Evolutionary conservation across 2,113 vertebrate species (phyloP).

Genomic region (Entomyzon cyanotis): DNA sequence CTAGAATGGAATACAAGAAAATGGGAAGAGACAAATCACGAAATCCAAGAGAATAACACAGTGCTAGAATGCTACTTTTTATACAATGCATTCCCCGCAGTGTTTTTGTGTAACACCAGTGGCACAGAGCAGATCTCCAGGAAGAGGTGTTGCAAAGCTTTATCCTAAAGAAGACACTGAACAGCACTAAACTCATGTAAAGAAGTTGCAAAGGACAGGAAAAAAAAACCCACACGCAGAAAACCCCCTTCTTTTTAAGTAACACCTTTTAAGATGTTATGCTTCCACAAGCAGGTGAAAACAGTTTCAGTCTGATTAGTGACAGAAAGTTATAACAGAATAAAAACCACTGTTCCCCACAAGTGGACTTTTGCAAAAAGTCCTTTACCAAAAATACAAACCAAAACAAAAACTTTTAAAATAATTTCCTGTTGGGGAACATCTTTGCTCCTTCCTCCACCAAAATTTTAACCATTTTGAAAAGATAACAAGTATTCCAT

Average conservation of each 20-base stretch:
- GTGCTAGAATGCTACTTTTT: not conserved
- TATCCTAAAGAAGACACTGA: not conserved
- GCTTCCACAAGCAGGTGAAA: not conserved
- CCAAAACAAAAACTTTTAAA: not conserved
- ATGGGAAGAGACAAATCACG: not conserved
- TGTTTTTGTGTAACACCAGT: not conserved
- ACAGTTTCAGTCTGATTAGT: conserved; percentile 16
- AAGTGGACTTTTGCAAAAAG: conserved; percentile 22
- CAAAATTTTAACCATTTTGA: not conserved
- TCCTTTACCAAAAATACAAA: not conserved
- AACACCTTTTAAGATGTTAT: not conserved
- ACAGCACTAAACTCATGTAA: not conserved
- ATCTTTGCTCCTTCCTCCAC: not conserved
- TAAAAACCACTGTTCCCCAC: not conserved
- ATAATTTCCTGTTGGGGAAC: not conserved
- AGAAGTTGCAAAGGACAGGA: not conserved
- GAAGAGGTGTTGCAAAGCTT: not conserved
- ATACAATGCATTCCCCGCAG: not conserved
- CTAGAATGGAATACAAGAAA: not conserved
- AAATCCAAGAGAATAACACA: not conserved
- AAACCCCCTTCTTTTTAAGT: not conserved
- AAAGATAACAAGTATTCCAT: not conserved
- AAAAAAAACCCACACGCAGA: not conserved
- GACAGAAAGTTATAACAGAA: not conserved
- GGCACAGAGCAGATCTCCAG: not conserved